Base-by-base conservation (phyloP, 2,797 vertebrate species). In the Pseudopleuronectes americanus region DNA sequence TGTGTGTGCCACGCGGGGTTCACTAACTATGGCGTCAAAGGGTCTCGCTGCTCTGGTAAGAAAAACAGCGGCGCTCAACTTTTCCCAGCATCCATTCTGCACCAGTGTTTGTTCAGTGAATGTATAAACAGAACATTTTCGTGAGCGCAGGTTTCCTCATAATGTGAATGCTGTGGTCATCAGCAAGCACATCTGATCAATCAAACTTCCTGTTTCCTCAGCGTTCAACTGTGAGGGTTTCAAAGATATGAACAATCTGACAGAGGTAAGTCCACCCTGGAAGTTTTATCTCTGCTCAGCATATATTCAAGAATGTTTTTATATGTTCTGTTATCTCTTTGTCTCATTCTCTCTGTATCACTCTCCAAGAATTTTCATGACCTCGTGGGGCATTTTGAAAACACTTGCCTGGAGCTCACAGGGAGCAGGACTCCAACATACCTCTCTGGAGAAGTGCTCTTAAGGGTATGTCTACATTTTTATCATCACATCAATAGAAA, bases 1-100 rank as follows among this genome's bases (percentile, higher is more conserved):
- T 94, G 92, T 75, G 33, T 43, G 6, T 94, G 93, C 55, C 64
- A 84, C 0, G 0, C 28, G 13, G 91, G 92, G 41, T 94, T 83
- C 76, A 92, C 87, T 36, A 90, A 94, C 89, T 92, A 90, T 38
- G 80, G 77, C 64, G 69, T 69, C 33, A 74, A 76, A 2, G 26
- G 6, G 28, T 70, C 57, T 23, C 80, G 4, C 3, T 94, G 92
- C 77, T 83, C 77, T 23, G 86, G 92, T 94, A 69, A 78, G 77
- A 62, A 55, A 55, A 45, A 56, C 21, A 57, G 47, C 17, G 66
- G 22, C 31, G 17, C 0, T 66, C 6, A 26, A 3, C 1, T 17
- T 60, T 65, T 63, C 53, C 17, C 45, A 54, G 17, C 22, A 45
- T 52, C 14, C 17, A 65, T 62, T 2, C 12, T 48, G 19, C 31